These are phyloP conservation scores for Morphnarchus princeps DNA, from an alignment of 2,113 vertebrate species.

Conservation along the genomic window DNA sequence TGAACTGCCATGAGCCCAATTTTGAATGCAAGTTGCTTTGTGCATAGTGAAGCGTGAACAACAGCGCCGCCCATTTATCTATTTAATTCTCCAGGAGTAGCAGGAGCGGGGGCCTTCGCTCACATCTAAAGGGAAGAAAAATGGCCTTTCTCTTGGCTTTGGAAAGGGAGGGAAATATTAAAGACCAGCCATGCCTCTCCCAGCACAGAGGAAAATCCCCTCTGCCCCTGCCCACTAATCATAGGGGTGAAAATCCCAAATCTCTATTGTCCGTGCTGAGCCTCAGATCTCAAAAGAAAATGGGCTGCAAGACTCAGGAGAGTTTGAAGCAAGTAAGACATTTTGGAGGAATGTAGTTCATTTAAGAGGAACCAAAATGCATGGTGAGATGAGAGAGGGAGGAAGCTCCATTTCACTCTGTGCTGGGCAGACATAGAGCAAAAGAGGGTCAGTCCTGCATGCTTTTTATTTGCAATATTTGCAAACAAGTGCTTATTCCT, in stretches of 20 bases:
- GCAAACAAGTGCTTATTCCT: not conserved
- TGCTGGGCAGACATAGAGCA: not conserved
- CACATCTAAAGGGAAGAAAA: conserved; percentile 37
- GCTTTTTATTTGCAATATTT: not conserved
- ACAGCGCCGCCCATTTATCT: conserved; percentile 64
- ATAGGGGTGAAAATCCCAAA: not conserved
- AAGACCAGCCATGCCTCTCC: not conserved
- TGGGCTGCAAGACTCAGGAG: not conserved
- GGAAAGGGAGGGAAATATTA: conserved; percentile 25
- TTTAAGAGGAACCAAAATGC: not conserved
- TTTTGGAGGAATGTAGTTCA: not conserved
- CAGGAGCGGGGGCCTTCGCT: not conserved
- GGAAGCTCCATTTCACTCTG: accelerated
- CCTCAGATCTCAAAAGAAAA: not conserved
- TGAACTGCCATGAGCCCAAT: conserved; percentile 5
- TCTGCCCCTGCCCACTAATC: not conserved
- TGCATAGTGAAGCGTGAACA: conserved; percentile 65
- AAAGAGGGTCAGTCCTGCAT: not conserved
- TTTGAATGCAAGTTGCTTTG: conserved; percentile 55
- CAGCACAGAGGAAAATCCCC: not conserved
- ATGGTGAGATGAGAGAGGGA: not conserved
- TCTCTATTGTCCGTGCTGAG: not conserved
- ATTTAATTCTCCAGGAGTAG: conserved; percentile 63
- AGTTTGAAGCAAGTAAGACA: not conserved
- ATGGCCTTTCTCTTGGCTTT: conserved; percentile 16